Conservation (phyloP, 92 coral and sea anemone species). For the Porites rus region DNA sequence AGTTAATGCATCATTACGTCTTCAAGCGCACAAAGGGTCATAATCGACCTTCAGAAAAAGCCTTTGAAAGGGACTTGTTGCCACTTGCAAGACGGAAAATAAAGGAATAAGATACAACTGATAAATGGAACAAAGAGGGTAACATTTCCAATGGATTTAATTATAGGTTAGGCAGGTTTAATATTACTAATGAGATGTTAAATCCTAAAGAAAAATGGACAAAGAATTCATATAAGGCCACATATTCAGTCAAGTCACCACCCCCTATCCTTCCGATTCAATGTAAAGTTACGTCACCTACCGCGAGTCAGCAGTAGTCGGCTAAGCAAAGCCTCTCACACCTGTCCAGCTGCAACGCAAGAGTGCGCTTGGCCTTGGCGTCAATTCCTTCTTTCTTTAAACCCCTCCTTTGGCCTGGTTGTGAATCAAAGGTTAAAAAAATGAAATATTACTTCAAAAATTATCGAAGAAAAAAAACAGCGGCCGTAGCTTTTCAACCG, state of each 20-base stretch:
- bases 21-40: neutral
- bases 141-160: slow-evolving; percentile 1
- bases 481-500: no score
- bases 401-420: neutral
- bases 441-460: no score
- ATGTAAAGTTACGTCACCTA: slow-evolving; percentile 29
- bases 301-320: slow-evolving; percentile 3
- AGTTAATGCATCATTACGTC: neutral
- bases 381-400: neutral
- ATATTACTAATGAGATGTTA: neutral
- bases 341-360: slow-evolving; percentile 34
- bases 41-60: neutral
- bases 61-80: slow-evolving; percentile 5
- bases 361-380: neutral
- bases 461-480: no score
- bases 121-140: neutral
- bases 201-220: neutral
- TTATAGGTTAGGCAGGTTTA: slow-evolving; percentile 10
- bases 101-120: neutral
- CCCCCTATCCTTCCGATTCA: neutral
- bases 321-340: neutral
- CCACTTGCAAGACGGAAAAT: neutral
- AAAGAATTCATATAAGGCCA: slow-evolving; percentile 7
- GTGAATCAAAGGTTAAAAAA: no score
- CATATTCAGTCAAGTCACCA: neutral